phyloP scores from a whole-genome alignment of 92 coral and sea anemone species.

The Muricea muricata region DNA sequence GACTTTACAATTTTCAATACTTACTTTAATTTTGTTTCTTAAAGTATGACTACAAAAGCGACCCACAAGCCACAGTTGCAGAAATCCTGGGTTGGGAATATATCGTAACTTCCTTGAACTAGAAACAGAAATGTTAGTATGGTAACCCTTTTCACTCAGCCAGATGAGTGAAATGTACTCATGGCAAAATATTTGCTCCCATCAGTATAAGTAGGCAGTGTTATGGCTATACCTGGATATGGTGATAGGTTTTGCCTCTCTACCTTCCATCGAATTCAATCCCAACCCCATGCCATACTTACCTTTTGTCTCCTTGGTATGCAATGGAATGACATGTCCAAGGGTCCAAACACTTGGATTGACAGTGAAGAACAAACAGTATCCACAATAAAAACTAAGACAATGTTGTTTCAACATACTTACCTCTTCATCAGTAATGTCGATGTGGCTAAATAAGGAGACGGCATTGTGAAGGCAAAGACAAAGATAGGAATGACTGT shows the following conservation, averaged over 20 bases:
- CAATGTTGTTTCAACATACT: not conserved
- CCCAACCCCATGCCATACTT: constrained; percentile 43
- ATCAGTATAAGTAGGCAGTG: not conserved
- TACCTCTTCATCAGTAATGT: constrained; percentile 18
- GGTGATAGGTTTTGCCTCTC: not conserved
- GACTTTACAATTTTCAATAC: too few relatives aligned
- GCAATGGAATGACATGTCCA: constrained; percentile 35
- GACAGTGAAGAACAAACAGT: constrained; percentile 8
- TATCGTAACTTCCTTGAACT: too few relatives aligned
- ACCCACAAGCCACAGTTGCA: too few relatives aligned
- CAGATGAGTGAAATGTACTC: too few relatives aligned
- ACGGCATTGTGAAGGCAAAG: constrained; percentile 31
- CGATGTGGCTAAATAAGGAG: constrained; percentile 1
- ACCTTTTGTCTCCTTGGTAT: constrained; percentile 28
- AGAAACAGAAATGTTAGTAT: too few relatives aligned
- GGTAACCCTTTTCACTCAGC: too few relatives aligned
- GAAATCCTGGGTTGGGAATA: too few relatives aligned
- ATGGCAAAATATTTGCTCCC: constrained; percentile 1
- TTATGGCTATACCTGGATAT: not conserved
- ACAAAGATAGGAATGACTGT: constrained; percentile 35
- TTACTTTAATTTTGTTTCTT: too few relatives aligned
- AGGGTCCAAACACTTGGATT: constrained; percentile 30
- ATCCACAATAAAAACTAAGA: not conserved
- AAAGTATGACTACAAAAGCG: too few relatives aligned
- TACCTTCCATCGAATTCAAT: not conserved